Conservation (phyloP, 2,888 invertebrate genomes). For the Leptogaster cylindrica region DNA sequence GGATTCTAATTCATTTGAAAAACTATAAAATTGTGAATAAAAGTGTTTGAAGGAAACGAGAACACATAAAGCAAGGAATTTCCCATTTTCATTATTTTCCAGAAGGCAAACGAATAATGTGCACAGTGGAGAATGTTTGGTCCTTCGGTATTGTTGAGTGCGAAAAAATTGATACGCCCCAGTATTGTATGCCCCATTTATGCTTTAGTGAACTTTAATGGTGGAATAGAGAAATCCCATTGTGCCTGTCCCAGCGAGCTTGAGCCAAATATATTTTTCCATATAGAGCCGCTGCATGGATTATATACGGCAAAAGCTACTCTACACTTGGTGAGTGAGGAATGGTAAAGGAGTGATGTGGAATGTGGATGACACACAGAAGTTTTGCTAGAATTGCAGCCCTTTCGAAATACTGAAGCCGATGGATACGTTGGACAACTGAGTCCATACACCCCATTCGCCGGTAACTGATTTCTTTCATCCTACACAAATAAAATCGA, state of each 20-base stretch:
- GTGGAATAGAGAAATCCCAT: constrained; percentile 10
- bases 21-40: constrained; percentile 26
- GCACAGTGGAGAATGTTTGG: constrained; percentile 14
- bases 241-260: background rate
- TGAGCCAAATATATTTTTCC: background rate
- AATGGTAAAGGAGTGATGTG: background rate
- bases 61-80: constrained; percentile 40
- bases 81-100: constrained; percentile 43
- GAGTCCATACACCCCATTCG: background rate
- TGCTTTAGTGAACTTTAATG: constrained; percentile 42
- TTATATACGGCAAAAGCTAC: background rate
- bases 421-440: background rate
- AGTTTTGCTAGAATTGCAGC: constrained; percentile 16
- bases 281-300: background rate
- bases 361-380: background rate
- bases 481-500: constrained; percentile 39
- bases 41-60: constrained; percentile 20
- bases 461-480: constrained; percentile 30
- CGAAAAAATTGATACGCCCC: constrained; percentile 37
- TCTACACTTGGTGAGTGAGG: background rate
- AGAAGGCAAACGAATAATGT: constrained; percentile 28
- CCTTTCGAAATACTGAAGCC: background rate
- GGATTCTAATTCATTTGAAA: constrained; percentile 37
- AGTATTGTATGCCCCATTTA: constrained; percentile 41
- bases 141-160: constrained; percentile 13